Evolutionary conservation across 2,797 vertebrate species (phyloP).

Genomic region (Muraenolepis orangiensis): DNA sequence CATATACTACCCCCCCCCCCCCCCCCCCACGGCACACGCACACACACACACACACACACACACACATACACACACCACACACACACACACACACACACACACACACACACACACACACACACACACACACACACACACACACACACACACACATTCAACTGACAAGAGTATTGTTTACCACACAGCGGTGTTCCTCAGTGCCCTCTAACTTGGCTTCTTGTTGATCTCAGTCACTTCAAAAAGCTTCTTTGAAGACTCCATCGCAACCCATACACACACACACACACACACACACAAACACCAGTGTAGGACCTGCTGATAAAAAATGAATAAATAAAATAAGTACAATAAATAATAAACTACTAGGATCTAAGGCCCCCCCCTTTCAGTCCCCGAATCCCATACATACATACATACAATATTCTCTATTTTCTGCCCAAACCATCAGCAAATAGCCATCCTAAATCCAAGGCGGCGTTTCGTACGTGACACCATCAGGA

Average conservation of each 20-base stretch:
- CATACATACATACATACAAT: not conserved
- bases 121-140: constrained; percentile 1
- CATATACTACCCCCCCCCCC: no score
- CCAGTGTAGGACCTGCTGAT: not conserved
- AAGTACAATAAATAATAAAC: no score
- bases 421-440: not conserved
- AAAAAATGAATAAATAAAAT: no score
- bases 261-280: constrained; percentile 15
- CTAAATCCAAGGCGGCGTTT: not conserved
- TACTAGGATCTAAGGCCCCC: no score
- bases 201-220: not conserved
- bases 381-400: not conserved
- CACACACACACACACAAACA: not conserved
- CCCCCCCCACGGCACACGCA: no score
- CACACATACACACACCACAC: no score
- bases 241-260: constrained; percentile 12
- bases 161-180: not conserved
- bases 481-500: not conserved
- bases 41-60: no score
- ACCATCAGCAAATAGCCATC: not conserved
- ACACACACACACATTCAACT: no score
- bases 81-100: constrained; percentile 5
- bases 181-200: not conserved
- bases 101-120: no score
- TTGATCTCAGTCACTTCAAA: not conserved